These are phyloP conservation scores for Furnarius figulus DNA, from an alignment of 2,113 vertebrate genomes.

Conservation along the genomic window DNA sequence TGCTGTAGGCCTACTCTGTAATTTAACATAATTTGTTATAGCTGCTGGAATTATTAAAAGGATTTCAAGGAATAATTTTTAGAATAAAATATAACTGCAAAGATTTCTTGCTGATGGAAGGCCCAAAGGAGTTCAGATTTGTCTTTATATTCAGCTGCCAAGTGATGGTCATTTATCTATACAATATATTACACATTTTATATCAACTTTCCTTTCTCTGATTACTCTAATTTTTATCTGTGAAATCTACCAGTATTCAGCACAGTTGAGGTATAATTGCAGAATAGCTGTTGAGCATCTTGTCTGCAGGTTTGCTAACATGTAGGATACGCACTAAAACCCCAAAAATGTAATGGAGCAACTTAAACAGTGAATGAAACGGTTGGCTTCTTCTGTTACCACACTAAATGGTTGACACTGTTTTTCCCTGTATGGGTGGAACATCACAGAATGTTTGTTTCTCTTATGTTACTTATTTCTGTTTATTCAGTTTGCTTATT, in stretches of 20 bases:
- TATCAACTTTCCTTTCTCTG: neutral
- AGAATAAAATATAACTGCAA: neutral
- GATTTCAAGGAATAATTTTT: constrained; percentile 6
- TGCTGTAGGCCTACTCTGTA: neutral
- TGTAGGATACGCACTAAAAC: neutral
- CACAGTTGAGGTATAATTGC: neutral
- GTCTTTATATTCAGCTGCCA: constrained; percentile 4
- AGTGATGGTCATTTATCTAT: neutral
- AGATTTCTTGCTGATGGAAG: neutral
- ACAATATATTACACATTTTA: neutral
- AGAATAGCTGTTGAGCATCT: neutral
- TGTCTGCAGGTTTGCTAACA: neutral
- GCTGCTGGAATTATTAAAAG: constrained; percentile 24
- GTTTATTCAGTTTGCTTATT: neutral
- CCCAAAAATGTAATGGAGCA: neutral
- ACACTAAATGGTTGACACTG: neutral
- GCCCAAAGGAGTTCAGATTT: neutral
- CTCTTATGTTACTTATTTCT: neutral
- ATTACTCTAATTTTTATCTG: neutral
- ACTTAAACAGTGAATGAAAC: neutral
- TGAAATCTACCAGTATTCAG: neutral
- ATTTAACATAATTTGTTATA: constrained; percentile 30
- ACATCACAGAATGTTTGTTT: neutral
- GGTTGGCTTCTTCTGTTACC: neutral
- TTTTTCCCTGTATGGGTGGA: neutral